Base-by-base conservation (phyloP, 1,140 invertebrate species). In the Anagrus nilaparvatae region DNA sequence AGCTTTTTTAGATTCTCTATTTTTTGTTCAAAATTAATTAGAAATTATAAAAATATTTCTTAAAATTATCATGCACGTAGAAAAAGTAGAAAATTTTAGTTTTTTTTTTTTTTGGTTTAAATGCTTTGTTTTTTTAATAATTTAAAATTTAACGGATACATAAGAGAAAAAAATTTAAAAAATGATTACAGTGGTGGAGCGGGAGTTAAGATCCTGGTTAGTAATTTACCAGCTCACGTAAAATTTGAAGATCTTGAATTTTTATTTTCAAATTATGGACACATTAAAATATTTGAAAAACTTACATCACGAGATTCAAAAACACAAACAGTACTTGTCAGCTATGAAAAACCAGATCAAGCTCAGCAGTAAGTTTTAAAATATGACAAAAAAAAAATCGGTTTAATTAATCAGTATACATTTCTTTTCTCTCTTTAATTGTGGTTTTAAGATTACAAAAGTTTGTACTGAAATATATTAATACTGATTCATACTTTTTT, bases 261-360 rank as follows among this genome's bases (percentile, higher is more conserved):
- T 47, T 72, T 92, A 49, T 74, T 93, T 47, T 72, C 74, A 53
- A 79, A 74, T 56, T 85, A 85, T 65, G 88, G 87, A 62, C 77
- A 75, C 55, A 77, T 91, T 60, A 79, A 85, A 60, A 79, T 83
- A 63, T 82, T 83, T 71, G 88, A 93, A 71, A 88, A 86, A 68
- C 72, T 83, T 52, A 75, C 76, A 56, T 77, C 80, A 59, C 79
- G 82, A 60, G 84, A 87, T 69, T 76, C 79, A 53, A 79, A 75
- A 65, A 78, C 79, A 54, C 81, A 84, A 70, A 77, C 77, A 51
- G 76, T 88, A 52, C 80, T 82, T 70, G 81, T 91, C 62, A 87
- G 80, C 59, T 92, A 84, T 76, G 86, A 90, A 70, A 85, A 77
- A 53, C 76, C 78, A 61, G 87, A 91, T 59, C 81, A 87, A 73